Evolutionary conservation across 2,797 vertebrate species (phyloP).

Genomic region (Balearica regulorum): DNA sequence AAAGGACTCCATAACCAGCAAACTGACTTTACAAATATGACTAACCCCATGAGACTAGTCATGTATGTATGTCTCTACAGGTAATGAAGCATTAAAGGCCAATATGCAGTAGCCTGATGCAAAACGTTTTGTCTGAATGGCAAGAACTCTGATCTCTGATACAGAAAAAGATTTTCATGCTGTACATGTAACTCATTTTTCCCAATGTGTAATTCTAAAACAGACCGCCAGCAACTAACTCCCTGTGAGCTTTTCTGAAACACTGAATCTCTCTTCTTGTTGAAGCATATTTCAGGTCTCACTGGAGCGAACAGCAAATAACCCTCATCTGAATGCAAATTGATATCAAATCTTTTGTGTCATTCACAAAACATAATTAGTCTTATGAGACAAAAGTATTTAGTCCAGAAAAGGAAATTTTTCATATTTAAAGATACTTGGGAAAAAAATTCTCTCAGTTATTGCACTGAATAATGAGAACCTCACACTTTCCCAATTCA

Average conservation of each 20-base stretch:
- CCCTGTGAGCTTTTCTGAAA: neutral
- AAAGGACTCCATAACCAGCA: neutral
- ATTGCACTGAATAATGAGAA: neutral
- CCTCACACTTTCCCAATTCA: neutral
- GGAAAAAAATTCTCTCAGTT: neutral
- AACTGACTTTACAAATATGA: neutral
- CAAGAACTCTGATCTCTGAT: neutral
- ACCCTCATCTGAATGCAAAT: neutral
- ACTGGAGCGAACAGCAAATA: neutral
- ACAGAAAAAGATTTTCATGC: neutral
- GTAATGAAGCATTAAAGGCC: neutral
- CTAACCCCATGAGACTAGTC: neutral
- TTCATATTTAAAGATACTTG: neutral
- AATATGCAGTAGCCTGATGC: neutral
- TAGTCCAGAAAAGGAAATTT: neutral
- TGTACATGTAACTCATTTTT: neutral
- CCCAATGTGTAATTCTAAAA: neutral
- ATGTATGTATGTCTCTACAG: neutral
- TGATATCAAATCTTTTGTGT: neutral
- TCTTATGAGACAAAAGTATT: slow-evolving; percentile 2
- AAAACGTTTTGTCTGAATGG: neutral
- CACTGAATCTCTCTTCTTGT: neutral
- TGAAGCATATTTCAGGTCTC: neutral
- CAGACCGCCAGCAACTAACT: neutral
- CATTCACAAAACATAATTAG: slow-evolving; percentile 9